These are phyloP conservation scores for Sebastes aleutianus DNA, from an alignment of 2,797 vertebrate genomes.

Conservation along the genomic window DNA sequence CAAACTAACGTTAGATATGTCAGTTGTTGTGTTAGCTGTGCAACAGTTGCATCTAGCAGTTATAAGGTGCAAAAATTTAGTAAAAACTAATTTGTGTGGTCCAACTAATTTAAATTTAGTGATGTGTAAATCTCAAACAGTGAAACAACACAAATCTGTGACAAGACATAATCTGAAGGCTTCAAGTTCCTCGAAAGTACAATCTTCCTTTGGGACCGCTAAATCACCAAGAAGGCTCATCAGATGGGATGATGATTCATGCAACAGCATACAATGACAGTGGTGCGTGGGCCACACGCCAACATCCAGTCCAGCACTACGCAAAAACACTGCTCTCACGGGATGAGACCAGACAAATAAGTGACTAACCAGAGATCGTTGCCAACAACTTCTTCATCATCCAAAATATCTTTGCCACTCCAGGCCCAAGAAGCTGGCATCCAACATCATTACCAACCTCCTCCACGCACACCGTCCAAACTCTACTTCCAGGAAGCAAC, in stretches of 20 bases:
- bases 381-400: not conserved
- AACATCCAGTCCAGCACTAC: not conserved
- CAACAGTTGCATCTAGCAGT: not conserved
- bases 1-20: not conserved
- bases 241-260: not conserved
- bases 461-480: not conserved
- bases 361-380: not conserved
- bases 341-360: constrained; percentile 6
- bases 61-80: not conserved
- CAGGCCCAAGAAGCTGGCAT: not conserved
- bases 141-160: not conserved
- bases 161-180: not conserved
- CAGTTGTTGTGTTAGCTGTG: not conserved
- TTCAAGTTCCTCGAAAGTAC: not conserved
- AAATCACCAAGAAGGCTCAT: not conserved
- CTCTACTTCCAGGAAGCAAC: not conserved
- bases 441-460: constrained; percentile 13
- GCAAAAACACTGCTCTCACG: not conserved
- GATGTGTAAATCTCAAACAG: not conserved
- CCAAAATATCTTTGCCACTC: not conserved
- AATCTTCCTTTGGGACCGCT: not conserved
- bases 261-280: not conserved
- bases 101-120: not conserved
- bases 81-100: not conserved
- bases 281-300: not conserved